Evolutionary conservation across 2,113 vertebrate species (phyloP).

Genomic region (Scolopax mira): DNA sequence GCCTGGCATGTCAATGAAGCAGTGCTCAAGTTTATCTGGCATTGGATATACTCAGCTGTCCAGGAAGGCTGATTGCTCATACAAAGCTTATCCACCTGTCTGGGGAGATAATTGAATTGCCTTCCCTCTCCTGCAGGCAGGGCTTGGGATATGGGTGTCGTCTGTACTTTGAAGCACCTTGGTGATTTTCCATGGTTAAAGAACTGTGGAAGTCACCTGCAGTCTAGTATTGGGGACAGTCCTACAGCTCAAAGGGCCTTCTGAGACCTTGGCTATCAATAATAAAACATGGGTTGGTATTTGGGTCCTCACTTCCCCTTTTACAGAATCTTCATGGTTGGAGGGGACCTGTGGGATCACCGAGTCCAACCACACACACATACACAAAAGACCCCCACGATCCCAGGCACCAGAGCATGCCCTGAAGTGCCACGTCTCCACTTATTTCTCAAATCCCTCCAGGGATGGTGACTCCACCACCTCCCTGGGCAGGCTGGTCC

Average conservation of each 20-base stretch:
- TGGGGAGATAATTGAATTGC: background rate
- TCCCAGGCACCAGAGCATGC: too few relatives aligned
- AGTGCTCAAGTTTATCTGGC: background rate
- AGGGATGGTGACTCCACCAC: too few relatives aligned
- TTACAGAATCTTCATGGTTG: too few relatives aligned
- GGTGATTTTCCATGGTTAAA: background rate
- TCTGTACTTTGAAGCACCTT: background rate
- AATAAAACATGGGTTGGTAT: background rate
- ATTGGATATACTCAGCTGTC: background rate
- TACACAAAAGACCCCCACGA: too few relatives aligned
- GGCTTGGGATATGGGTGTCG: background rate
- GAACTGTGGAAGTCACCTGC: fast-evolving
- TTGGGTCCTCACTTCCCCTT: background rate
- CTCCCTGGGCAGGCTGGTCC: too few relatives aligned
- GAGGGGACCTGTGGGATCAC: too few relatives aligned
- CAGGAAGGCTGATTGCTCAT: background rate
- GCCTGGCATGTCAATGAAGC: background rate
- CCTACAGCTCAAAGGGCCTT: background rate
- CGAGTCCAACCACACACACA: too few relatives aligned
- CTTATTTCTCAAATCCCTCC: too few relatives aligned
- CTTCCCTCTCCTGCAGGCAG: background rate
- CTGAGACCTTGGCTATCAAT: fast-evolving
- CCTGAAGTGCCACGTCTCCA: too few relatives aligned
- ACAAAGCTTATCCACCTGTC: background rate
- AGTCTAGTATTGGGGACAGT: background rate